Conservation (phyloP, 2,113 vertebrate genomes). For the Heptranchias perlo region DNA sequence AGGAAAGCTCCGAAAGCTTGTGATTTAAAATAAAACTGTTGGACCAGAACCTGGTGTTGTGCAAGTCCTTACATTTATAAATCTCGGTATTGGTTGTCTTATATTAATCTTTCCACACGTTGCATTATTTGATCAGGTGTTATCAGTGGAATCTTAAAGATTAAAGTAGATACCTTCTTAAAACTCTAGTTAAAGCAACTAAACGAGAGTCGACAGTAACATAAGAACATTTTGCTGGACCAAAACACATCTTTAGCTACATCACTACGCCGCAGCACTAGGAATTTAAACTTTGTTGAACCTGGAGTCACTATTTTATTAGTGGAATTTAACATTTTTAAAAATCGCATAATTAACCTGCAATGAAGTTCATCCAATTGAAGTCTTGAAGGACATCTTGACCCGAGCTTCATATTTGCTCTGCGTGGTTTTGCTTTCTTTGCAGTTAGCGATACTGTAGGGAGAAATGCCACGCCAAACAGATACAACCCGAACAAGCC, state of each 20-base stretch:
- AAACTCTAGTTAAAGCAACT: neutral
- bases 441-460: neutral
- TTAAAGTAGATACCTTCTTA: neutral
- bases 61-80: no score
- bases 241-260: neutral
- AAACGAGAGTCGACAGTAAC: neutral
- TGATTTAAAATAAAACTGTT: no score
- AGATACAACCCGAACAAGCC: neutral
- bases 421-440: neutral
- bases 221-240: neutral
- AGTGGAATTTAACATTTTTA: neutral
- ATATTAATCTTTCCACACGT: neutral
- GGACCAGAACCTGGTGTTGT: no score
- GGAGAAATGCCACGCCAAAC: neutral
- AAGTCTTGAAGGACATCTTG: neutral
- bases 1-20: no score
- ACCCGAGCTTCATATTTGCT: neutral
- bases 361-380: neutral
- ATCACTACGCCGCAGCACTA: neutral
- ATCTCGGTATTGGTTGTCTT: neutral
- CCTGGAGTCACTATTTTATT: neutral
- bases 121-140: neutral
- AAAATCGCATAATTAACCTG: neutral
- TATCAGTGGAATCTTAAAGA: neutral
- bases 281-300: neutral